Conservation (phyloP, 2,797 vertebrate genomes). For the Myotis vivesi region DNA sequence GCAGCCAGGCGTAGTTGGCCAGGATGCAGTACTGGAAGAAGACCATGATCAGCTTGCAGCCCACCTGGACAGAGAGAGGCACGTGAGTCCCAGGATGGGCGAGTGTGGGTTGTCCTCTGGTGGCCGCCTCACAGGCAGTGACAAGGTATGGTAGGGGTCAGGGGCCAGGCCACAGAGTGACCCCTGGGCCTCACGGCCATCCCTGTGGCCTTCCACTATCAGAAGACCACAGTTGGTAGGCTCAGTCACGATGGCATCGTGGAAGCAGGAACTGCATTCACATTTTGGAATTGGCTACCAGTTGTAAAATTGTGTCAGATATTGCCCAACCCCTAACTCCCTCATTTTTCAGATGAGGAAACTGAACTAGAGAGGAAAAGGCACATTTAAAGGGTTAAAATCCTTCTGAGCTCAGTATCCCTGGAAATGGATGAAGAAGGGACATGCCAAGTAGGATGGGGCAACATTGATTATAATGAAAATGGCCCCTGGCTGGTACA, state of each 20-base stretch:
- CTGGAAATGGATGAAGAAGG: background rate
- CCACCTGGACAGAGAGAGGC: constrained; percentile 84
- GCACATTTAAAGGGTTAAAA: background rate
- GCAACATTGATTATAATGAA: background rate
- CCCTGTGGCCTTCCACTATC: background rate
- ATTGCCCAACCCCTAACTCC: background rate
- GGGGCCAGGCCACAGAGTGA: background rate
- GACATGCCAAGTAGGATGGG: background rate
- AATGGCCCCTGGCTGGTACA: background rate
- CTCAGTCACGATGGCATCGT: background rate
- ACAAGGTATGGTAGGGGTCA: background rate
- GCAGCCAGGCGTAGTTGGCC: constrained; percentile 96
- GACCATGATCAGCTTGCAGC: constrained; percentile 92
- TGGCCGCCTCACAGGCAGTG: background rate
- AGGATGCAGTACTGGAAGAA: constrained; percentile 96
- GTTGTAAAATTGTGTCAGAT: background rate
- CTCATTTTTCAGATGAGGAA: background rate
- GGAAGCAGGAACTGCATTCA: background rate
- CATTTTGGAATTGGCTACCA: background rate
- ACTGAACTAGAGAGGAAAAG: background rate
- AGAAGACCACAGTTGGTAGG: background rate
- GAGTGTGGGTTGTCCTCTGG: background rate
- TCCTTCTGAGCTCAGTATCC: background rate
- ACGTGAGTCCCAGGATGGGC: background rate
- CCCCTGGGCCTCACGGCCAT: background rate